Conservation (phyloP, 2,797 vertebrate species). For the Staurois parvus region DNA sequence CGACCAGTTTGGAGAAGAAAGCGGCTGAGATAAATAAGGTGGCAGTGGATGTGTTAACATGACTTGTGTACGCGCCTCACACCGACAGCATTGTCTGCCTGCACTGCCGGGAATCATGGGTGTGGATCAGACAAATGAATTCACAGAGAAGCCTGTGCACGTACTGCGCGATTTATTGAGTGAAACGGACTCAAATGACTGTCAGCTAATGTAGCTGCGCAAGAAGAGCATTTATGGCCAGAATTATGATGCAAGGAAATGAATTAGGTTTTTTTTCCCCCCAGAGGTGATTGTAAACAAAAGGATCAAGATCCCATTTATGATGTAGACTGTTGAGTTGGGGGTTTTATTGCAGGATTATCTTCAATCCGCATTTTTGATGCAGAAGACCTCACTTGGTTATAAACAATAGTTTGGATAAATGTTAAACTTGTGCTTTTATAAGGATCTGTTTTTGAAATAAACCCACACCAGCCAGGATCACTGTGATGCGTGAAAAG, state of each 20-base stretch:
- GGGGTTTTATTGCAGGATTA: constrained; percentile 25
- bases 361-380: not conserved
- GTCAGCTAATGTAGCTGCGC: constrained; percentile 37
- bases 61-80: constrained; percentile 14
- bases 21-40: not conserved
- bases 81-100: constrained; percentile 10
- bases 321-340: constrained; percentile 22
- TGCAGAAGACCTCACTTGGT: not conserved
- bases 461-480: too few species aligned
- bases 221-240: constrained; percentile 39
- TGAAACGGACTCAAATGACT: constrained; percentile 45
- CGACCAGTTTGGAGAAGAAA: too few species aligned
- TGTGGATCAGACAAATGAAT: constrained; percentile 42
- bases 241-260: constrained; percentile 28
- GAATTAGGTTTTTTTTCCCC: constrained; percentile 21
- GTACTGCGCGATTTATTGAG: constrained; percentile 50
- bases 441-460: too few species aligned
- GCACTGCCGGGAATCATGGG: constrained; percentile 12
- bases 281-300: constrained; percentile 18
- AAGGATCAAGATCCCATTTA: constrained; percentile 24
- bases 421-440: not conserved
- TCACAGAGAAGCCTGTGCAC: constrained; percentile 18
- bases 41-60: constrained; percentile 1
- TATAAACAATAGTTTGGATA: not conserved
- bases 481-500: not conserved